phyloP scores from a whole-genome alignment of 2,113 vertebrate species.

The Lamprotornis superbus region DNA sequence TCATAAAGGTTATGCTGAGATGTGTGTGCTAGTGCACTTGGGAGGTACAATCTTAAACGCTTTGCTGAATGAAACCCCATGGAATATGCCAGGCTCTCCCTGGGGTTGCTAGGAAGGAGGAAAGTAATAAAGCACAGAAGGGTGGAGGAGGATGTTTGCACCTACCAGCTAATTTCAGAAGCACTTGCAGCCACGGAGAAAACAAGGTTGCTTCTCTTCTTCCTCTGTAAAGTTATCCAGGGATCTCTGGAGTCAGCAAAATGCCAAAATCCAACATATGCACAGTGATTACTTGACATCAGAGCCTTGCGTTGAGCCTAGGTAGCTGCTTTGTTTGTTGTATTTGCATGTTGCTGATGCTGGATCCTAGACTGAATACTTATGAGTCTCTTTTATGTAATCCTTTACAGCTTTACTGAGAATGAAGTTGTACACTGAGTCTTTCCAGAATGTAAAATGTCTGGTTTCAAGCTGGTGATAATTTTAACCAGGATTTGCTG shows the following conservation, averaged over 20 bases:
- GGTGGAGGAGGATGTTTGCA: constrained; percentile 34
- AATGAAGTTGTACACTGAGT: background rate
- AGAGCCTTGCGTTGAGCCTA: background rate
- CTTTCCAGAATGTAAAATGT: background rate
- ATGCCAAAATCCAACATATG: background rate
- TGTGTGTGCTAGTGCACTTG: background rate
- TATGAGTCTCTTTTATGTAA: background rate
- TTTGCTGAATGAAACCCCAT: background rate
- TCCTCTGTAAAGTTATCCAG: background rate
- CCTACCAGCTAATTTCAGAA: background rate
- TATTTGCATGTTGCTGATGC: background rate
- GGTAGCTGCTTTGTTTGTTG: background rate
- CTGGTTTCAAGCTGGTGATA: background rate
- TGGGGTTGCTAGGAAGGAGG: background rate
- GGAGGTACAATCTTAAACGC: background rate
- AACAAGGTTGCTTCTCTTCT: constrained; percentile 1
- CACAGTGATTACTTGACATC: background rate
- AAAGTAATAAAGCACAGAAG: constrained; percentile 24
- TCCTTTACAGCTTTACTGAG: background rate
- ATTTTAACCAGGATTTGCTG: background rate
- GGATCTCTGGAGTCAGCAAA: constrained; percentile 29
- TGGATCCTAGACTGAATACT: background rate
- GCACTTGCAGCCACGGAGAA: background rate
- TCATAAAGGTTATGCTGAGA: background rate
- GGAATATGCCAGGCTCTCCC: background rate